Base-by-base conservation (phyloP, 2,888 invertebrate species). In the Globia sparganii region DNA sequence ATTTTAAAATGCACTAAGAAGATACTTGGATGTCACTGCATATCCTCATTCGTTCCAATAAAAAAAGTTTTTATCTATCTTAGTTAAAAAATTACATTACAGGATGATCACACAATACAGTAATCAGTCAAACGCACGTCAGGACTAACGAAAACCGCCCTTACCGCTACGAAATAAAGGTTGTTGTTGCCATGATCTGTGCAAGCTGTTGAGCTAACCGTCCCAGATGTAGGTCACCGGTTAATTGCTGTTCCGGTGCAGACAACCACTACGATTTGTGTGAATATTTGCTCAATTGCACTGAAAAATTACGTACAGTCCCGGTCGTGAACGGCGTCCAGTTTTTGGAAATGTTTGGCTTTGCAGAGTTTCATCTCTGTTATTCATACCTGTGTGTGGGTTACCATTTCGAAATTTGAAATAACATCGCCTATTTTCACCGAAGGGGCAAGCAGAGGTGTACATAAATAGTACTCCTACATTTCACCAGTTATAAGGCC, bases 191-290 rank as follows among this genome's bases (percentile, higher is more conserved):
- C 15, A 66, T 53, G 31, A 15, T 46, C 53, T 61, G 75, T 21
- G 40, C 11, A 37, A 46, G 78, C 85, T 31, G 13, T 49, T 83
- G 80, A 78, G 43, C 62, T 83, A 78, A 25, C 46, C 37, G 88
- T 89, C 87, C 67, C 34, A 76, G 75, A 90, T 89, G 86, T 92
- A 88, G 92, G 92, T 92, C 91, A 90, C 77, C 75, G 73, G 85
- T 88, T 92, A 92, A 92, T 91, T 92, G 90, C 87, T 87, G 88
- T 89, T 91, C 89, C 88, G 78, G 83, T 85, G 89, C 88, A 85
- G 87, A 87, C 88, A 86, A 84, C 81, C 87, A 72, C 83, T 77
- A 88, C 53, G 46, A 56, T 90, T 90, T 88, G 89, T 68, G 46
- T 64, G 75, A 68, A 75, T 80, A 64, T 87, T 87, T 84, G 77